A percentile compares a stretch with the other conserved stretches of the same genome.
phyloP scores from a whole-genome alignment of 2,888 invertebrate genomes.

The Trachelus stipa region DNA sequence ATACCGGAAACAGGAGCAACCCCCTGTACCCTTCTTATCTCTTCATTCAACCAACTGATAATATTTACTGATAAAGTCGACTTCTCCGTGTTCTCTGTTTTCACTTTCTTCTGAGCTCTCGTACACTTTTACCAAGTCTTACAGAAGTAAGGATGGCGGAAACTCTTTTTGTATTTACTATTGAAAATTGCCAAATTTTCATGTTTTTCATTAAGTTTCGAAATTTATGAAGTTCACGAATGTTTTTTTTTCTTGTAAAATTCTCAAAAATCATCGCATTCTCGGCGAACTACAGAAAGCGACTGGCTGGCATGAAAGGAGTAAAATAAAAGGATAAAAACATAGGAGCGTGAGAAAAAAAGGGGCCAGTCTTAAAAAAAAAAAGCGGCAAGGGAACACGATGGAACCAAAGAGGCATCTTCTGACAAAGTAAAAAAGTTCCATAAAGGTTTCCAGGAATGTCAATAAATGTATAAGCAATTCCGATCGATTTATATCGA shows the following conservation, averaged over 20 bases:
- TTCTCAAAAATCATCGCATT: neutral
- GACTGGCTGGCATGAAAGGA: neutral
- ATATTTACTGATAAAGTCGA: neutral
- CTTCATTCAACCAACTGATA: neutral
- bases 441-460: neutral
- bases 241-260: neutral
- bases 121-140: too few species aligned
- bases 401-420: neutral
- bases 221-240: neutral
- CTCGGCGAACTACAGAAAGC: neutral
- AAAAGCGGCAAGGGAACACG: neutral
- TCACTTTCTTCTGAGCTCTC: neutral
- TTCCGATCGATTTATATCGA: neutral
- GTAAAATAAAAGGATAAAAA: neutral
- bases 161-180: too few species aligned
- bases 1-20: neutral
- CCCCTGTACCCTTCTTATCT: neutral
- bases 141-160: too few species aligned
- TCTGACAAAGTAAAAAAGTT: neutral
- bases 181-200: neutral
- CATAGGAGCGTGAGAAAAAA: neutral
- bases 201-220: neutral
- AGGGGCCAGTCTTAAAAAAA: neutral
- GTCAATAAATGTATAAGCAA: neutral
- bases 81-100: neutral